These are phyloP conservation scores for Andrena trimmerana DNA, from an alignment of 2,888 invertebrate genomes.

Conservation along the genomic window DNA sequence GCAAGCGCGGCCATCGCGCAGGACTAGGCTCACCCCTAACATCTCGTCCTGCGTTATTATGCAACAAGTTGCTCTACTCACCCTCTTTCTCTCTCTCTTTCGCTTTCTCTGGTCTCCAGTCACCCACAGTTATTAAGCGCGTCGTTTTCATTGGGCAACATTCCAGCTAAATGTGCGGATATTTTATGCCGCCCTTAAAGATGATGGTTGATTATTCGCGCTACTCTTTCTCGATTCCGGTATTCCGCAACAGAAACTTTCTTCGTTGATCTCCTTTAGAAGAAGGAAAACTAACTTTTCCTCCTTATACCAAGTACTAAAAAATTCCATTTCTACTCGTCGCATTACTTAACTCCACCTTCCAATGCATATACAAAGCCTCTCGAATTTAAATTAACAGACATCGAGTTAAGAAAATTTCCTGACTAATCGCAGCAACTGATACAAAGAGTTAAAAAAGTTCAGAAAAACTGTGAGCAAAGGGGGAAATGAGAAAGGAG, in stretches of 20 bases:
- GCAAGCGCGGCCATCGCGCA: slow-evolving; percentile 68
- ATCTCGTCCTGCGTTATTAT: slow-evolving; percentile 74
- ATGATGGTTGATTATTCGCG: slow-evolving; percentile 44
- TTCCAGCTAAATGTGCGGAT: slow-evolving; percentile 42
- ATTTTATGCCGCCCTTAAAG: slow-evolving; percentile 51
- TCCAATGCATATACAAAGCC: no score
- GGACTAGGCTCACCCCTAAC: slow-evolving; percentile 67
- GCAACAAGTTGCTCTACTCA: slow-evolving; percentile 79
- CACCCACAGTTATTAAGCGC: slow-evolving; percentile 66
- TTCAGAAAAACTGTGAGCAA: background rate
- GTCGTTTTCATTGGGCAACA: slow-evolving; percentile 62
- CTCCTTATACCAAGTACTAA: no score
- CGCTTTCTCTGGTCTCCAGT: slow-evolving; percentile 49
- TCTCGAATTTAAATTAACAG: no score
- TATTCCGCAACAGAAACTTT: background rate
- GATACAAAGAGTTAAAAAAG: slow-evolving; percentile 4
- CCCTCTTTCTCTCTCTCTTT: slow-evolving; percentile 45
- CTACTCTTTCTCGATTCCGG: background rate
- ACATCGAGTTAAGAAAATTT: no score
- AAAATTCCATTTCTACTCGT: background rate
- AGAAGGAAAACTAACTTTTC: background rate
- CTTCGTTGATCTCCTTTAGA: background rate
- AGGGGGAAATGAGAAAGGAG: background rate
- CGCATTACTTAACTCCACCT: background rate
- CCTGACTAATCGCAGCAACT: no score